A percentile compares a stretch with the other conserved stretches of the same genome.
These are phyloP conservation scores for Zaprionus capensis DNA, from an alignment of 1,140 invertebrate species.

Conservation along the genomic window DNA sequence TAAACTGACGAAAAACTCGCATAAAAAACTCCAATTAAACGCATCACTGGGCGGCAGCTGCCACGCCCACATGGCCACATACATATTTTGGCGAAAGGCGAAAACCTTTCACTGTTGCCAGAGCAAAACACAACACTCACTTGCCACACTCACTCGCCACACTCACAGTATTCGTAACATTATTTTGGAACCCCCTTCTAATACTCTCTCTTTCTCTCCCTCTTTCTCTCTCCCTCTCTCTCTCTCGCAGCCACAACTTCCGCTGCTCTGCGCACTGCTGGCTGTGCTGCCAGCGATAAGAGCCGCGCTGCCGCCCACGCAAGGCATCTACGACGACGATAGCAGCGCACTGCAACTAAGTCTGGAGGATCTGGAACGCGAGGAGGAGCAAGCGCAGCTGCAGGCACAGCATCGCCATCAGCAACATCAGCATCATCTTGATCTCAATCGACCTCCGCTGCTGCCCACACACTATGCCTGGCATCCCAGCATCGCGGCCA, in stretches of 20 bases:
- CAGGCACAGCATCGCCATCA: constrained; percentile 44
- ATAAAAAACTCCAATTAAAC: constrained; percentile 68
- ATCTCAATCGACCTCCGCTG: constrained; percentile 60
- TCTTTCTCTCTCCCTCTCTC: not conserved
- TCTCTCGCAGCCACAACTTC: constrained; percentile 32
- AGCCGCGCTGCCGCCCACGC: constrained; percentile 32
- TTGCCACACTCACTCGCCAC: constrained; percentile 9
- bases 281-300: constrained; percentile 13
- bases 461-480: constrained; percentile 68
- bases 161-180: constrained; percentile 13
- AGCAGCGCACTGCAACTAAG: constrained; percentile 48
- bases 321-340: constrained; percentile 60
- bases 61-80: constrained; percentile 45
- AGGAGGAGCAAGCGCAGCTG: constrained; percentile 39
- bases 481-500: constrained; percentile 63
- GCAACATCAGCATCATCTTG: constrained; percentile 28
- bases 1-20: not conserved
- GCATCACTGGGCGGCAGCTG: constrained; percentile 62
- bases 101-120: constrained; percentile 58
- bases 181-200: constrained; percentile 2
- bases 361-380: constrained; percentile 67
- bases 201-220: not conserved
- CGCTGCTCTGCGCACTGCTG: constrained; percentile 34
- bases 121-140: constrained; percentile 9
- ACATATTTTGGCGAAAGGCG: constrained; percentile 52